phyloP scores from a whole-genome alignment of 2,888 invertebrate genomes.

The Labia minor region DNA sequence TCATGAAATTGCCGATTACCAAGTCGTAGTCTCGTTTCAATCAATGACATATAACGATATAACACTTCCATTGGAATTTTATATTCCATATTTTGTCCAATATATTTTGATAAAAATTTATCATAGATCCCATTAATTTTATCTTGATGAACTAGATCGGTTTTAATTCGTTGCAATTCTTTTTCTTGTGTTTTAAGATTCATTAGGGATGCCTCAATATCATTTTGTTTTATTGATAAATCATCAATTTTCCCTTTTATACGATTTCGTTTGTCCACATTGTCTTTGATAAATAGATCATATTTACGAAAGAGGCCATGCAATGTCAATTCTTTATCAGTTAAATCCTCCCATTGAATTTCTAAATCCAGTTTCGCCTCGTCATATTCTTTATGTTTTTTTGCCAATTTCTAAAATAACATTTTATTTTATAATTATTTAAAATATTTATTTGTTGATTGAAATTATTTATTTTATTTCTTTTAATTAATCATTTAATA shows the following conservation, averaged over 20 bases:
- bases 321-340: neutral
- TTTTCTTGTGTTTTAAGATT: neutral
- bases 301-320: neutral
- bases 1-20: neutral
- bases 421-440: neutral
- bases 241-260: neutral
- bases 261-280: neutral
- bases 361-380: neutral
- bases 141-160: neutral
- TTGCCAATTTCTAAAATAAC: neutral
- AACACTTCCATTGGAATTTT: neutral
- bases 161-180: neutral
- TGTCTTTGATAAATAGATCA: neutral
- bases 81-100: neutral
- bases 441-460: neutral
- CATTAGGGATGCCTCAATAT: neutral
- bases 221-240: neutral
- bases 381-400: neutral
- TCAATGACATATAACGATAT: neutral
- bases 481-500: too few relatives aligned
- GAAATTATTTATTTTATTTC: neutral
- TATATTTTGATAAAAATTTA: neutral
- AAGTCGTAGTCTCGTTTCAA: neutral
- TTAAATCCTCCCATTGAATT: neutral
- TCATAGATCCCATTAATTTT: neutral